Evolutionary conservation across 2,113 vertebrate genomes (phyloP).

Genomic region (Mola mola): DNA sequence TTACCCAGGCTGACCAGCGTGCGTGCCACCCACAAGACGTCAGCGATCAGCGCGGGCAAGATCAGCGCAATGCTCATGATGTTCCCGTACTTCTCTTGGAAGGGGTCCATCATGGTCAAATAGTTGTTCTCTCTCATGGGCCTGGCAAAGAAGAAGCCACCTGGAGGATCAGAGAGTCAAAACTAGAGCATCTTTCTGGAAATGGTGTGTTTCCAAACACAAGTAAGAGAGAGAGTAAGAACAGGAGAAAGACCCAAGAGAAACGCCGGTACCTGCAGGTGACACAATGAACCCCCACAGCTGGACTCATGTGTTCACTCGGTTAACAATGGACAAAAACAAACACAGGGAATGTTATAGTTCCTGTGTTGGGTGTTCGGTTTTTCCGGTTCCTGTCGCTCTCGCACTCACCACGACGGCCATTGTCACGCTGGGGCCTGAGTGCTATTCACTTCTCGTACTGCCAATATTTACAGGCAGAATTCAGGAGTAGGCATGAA

Average conservation of each 20-base stretch:
- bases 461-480: no score
- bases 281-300: slow-evolving; percentile 37
- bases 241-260: neutral
- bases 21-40: slow-evolving; percentile 88
- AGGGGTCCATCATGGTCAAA: slow-evolving; percentile 87
- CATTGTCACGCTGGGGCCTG: slow-evolving; percentile 12
- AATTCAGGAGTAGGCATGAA: slow-evolving; percentile 17
- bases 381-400: slow-evolving; percentile 36
- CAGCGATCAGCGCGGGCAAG: slow-evolving; percentile 85
- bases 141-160: slow-evolving; percentile 86
- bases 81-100: slow-evolving; percentile 85
- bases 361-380: slow-evolving; percentile 35
- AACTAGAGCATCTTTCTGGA: no score
- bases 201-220: no score
- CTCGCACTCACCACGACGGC: neutral
- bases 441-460: slow-evolving; percentile 9
- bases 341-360: slow-evolving; percentile 21
- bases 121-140: slow-evolving; percentile 88
- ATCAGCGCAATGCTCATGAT: slow-evolving; percentile 81
- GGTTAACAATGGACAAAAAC: slow-evolving; percentile 34
- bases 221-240: slow-evolving; percentile 7
- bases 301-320: slow-evolving; percentile 11
- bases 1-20: slow-evolving; percentile 86
- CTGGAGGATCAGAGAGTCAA: slow-evolving; percentile 58
- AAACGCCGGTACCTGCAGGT: slow-evolving; percentile 9